Conservation (phyloP, 2,113 vertebrate species). For the Murina feae region DNA sequence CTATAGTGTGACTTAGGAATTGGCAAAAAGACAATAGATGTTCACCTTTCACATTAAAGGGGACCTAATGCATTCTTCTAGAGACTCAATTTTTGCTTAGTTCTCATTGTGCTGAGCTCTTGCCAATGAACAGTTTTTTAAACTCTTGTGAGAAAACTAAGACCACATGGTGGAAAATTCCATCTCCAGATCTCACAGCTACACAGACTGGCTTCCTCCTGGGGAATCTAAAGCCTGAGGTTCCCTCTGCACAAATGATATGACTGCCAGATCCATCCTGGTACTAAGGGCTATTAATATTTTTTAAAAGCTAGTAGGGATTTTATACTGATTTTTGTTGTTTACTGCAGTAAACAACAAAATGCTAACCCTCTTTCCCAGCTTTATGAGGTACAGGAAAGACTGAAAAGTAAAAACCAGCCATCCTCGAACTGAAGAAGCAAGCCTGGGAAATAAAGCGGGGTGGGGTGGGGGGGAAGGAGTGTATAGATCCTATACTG, state of each 20-base stretch:
- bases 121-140: slow-evolving; percentile 57
- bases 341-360: slow-evolving; percentile 4
- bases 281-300: not conserved
- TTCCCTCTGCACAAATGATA: slow-evolving; percentile 25
- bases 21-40: not conserved
- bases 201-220: slow-evolving; percentile 16
- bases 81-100: not conserved
- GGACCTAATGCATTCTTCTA: not conserved
- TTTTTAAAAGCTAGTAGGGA: slow-evolving; percentile 29
- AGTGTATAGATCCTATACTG: not conserved
- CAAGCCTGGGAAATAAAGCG: not conserved
- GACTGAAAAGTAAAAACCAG: not conserved
- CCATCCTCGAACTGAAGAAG: not conserved
- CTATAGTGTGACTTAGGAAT: not conserved
- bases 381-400: not conserved
- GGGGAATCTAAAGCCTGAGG: not conserved
- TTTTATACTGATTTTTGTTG: too few relatives aligned
- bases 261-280: slow-evolving; percentile 7
- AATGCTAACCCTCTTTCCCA: not conserved
- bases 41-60: not conserved
- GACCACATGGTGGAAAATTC: slow-evolving; percentile 64
- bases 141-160: slow-evolving; percentile 46
- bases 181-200: slow-evolving; percentile 42
- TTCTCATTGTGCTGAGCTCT: not conserved
- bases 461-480: too few relatives aligned